A percentile compares a stretch with the other conserved stretches of the same genome.
phyloP scores from a whole-genome alignment of 2,113 vertebrate genomes.

The Circaetus cinerascens region DNA sequence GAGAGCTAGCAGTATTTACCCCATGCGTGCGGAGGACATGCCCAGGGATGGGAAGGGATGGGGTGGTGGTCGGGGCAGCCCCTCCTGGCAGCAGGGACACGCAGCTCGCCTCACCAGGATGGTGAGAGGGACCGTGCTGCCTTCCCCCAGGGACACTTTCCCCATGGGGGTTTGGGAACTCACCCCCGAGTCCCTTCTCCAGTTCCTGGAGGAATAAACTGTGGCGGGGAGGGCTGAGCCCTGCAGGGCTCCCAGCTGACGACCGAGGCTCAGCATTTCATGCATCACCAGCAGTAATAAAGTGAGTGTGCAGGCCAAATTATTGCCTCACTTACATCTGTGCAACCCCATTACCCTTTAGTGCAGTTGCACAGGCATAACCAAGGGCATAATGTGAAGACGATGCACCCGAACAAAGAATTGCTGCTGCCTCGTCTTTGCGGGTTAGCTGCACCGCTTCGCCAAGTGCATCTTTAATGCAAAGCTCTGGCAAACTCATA shows the following conservation, averaged over 20 bases:
- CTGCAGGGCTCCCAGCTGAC: neutral
- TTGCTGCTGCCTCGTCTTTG: neutral
- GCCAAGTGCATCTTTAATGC: accelerated
- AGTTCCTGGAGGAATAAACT: neutral
- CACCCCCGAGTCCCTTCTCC: neutral
- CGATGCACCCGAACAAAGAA: accelerated
- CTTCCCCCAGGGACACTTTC: neutral
- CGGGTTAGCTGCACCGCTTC: accelerated
- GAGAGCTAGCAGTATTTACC: too few species aligned
- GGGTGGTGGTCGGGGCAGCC: neutral
- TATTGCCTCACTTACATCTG: neutral
- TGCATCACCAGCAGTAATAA: neutral
- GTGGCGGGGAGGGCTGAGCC: neutral
- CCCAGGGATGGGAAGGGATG: too few species aligned
- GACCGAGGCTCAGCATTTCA: accelerated
- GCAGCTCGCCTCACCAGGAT: accelerated
- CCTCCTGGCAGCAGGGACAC: neutral
- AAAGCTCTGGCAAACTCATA: neutral
- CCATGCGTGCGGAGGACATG: accelerated
- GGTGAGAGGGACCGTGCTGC: neutral
- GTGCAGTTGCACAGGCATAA: neutral
- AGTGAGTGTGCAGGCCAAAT: neutral
- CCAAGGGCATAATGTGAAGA: neutral
- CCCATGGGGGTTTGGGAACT: neutral
- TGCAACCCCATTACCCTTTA: neutral